phyloP scores from a whole-genome alignment of 2,797 vertebrate genomes.

The Hybognathus amarus region DNA sequence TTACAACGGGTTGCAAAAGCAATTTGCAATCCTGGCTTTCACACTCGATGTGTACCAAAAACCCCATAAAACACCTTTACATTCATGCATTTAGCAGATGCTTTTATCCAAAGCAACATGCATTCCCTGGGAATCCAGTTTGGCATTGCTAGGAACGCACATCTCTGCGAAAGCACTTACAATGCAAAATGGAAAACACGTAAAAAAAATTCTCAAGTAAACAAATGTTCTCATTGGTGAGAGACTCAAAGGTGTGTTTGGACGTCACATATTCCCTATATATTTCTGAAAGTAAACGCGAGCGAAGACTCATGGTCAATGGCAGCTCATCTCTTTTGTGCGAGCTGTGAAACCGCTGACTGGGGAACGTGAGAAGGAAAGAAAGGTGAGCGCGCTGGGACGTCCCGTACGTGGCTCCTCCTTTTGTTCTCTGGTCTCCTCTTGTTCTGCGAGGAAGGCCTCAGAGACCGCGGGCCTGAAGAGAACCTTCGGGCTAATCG shows the following conservation, averaged over 20 bases:
- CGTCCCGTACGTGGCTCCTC: conserved; percentile 56
- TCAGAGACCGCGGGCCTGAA: conserved; percentile 47
- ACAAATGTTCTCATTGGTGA: background rate
- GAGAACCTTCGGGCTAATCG: conserved; percentile 44
- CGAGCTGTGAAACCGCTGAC: conserved; percentile 60
- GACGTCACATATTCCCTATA: background rate
- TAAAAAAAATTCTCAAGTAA: background rate
- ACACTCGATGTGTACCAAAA: background rate
- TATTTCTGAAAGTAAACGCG: background rate
- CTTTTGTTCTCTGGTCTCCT: conserved; percentile 59
- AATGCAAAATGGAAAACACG: too few species aligned
- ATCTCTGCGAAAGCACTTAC: background rate
- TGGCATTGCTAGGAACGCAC: background rate
- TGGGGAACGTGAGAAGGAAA: conserved; percentile 48
- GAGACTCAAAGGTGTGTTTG: background rate
- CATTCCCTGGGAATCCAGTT: background rate
- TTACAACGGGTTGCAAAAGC: background rate
- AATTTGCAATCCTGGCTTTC: background rate
- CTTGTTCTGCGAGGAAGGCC: conserved; percentile 49
- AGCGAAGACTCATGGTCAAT: conserved; percentile 40
- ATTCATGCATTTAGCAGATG: conserved; percentile 1
- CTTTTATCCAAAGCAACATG: background rate
- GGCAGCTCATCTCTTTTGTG: conserved; percentile 50
- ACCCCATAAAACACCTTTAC: background rate
- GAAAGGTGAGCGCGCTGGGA: conserved; percentile 61